phyloP scores from a whole-genome alignment of 2,113 vertebrate genomes.

The Falco punctatus region DNA sequence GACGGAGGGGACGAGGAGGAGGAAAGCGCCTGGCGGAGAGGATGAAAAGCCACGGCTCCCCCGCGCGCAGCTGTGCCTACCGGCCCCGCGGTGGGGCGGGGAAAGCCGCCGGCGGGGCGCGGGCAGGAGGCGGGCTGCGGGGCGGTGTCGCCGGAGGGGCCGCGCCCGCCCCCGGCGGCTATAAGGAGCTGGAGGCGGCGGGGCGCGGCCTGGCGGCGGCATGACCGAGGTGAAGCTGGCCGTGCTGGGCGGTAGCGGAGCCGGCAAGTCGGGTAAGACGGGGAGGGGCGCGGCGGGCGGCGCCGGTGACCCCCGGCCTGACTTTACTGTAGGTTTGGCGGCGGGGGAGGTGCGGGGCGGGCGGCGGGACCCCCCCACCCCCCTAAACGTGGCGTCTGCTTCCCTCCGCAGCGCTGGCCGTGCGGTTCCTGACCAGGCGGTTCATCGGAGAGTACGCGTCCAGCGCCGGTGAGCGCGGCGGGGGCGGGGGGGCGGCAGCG shows the following conservation, averaged over 20 bases:
- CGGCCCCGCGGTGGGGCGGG: background rate
- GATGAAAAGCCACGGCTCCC: too few relatives aligned
- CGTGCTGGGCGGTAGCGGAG: conserved; percentile 81
- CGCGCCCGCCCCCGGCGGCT: background rate
- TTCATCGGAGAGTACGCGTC: conserved; percentile 89
- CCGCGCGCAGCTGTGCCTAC: background rate
- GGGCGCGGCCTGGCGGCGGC: background rate
- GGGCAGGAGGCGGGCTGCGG: background rate
- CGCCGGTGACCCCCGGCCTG: too few relatives aligned
- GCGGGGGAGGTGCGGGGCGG: too few relatives aligned
- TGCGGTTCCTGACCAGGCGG: conserved; percentile 83
- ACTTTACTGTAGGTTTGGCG: fast-evolving
- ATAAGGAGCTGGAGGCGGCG: background rate
- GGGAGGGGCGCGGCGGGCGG: too few relatives aligned
- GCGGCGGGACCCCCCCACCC: too few relatives aligned
- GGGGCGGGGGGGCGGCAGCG: background rate
- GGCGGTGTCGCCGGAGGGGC: background rate
- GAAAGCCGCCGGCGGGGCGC: background rate
- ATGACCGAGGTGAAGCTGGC: conserved; percentile 84
- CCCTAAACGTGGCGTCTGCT: background rate
- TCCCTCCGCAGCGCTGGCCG: conserved; percentile 80
- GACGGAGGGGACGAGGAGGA: background rate
- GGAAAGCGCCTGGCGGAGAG: too few relatives aligned
- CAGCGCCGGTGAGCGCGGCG: conserved; percentile 77
- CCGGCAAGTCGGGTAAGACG: conserved; percentile 85